These are phyloP conservation scores for Habroteleia sp. DNA, from an alignment of 2,888 invertebrate species.

Conservation along the genomic window DNA sequence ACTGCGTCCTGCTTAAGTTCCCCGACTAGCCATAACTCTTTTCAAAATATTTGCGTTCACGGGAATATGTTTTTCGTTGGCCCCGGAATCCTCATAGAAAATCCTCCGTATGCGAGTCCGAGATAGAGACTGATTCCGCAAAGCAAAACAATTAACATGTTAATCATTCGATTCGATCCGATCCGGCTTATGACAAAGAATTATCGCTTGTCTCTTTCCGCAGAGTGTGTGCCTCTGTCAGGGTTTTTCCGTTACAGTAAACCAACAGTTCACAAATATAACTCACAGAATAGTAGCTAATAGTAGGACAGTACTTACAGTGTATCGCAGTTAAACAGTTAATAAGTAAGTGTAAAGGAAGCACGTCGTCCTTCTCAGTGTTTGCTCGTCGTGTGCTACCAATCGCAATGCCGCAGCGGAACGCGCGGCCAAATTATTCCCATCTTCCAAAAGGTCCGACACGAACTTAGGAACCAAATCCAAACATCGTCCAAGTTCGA, in stretches of 20 bases:
- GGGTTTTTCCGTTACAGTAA: slow-evolving; percentile 81
- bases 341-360: slow-evolving; percentile 78
- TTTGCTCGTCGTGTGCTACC: slow-evolving; percentile 75
- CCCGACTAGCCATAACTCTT: slow-evolving; percentile 73
- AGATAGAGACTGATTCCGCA: slow-evolving; percentile 69
- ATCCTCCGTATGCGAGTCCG: slow-evolving; percentile 78
- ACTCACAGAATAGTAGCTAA: slow-evolving; percentile 80
- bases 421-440: slow-evolving; percentile 64
- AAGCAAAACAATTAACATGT: not conserved
- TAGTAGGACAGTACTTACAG: slow-evolving; percentile 79
- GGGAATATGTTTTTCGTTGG: slow-evolving; percentile 76
- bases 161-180: slow-evolving; percentile 2
- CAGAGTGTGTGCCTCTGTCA: slow-evolving; percentile 80
- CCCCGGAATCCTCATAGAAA: slow-evolving; percentile 68
- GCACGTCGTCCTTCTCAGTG: slow-evolving; percentile 78
- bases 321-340: slow-evolving; percentile 79
- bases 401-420: slow-evolving; percentile 68
- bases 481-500: not conserved
- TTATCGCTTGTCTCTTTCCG: slow-evolving; percentile 63
- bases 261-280: slow-evolving; percentile 79
- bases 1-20: slow-evolving; percentile 55
- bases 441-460: slow-evolving; percentile 46
- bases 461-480: too few species aligned
- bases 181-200: slow-evolving; percentile 31
- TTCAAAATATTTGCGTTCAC: slow-evolving; percentile 79